Percentiles rank a stretch among this genome's conserved stretches.
Conservation (phyloP, 2,888 invertebrate genomes). For the Metellina segmentata region DNA sequence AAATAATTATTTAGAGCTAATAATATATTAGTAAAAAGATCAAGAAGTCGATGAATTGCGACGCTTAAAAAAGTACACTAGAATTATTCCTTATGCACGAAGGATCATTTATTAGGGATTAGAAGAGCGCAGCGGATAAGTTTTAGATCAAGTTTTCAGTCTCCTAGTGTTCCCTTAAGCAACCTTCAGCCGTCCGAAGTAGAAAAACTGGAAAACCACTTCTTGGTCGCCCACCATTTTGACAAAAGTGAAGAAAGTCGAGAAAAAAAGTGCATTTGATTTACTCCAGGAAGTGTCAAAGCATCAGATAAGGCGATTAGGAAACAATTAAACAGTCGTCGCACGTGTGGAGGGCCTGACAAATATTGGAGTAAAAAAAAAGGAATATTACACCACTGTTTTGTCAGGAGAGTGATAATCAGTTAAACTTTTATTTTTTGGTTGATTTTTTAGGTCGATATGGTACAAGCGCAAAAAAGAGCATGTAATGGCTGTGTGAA, state of each 20-base stretch:
- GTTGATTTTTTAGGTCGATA: too few relatives aligned
- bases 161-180: background rate
- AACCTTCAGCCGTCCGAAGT: background rate
- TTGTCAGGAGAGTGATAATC: background rate
- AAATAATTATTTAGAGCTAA: too few relatives aligned
- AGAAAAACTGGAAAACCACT: background rate
- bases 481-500: too few relatives aligned
- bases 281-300: constrained; percentile 28
- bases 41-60: too few relatives aligned
- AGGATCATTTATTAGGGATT: background rate
- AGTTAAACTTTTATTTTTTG: too few relatives aligned
- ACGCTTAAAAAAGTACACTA: too few relatives aligned
- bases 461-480: too few relatives aligned
- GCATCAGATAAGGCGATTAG: constrained; percentile 45
- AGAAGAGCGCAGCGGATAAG: background rate
- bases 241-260: background rate
- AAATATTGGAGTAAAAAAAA: background rate
- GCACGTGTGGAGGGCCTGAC: constrained; percentile 5
- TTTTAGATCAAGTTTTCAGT: background rate
- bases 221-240: background rate
- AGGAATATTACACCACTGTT: constrained; percentile 8
- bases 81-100: too few relatives aligned
- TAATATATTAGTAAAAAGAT: too few relatives aligned
- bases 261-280: constrained; percentile 21
- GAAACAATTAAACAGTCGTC: constrained; percentile 31